Percentiles rank a stretch among this genome's conserved stretches.
Conservation (phyloP, 2,113 vertebrate genomes). For the Carettochelys insculpta region DNA sequence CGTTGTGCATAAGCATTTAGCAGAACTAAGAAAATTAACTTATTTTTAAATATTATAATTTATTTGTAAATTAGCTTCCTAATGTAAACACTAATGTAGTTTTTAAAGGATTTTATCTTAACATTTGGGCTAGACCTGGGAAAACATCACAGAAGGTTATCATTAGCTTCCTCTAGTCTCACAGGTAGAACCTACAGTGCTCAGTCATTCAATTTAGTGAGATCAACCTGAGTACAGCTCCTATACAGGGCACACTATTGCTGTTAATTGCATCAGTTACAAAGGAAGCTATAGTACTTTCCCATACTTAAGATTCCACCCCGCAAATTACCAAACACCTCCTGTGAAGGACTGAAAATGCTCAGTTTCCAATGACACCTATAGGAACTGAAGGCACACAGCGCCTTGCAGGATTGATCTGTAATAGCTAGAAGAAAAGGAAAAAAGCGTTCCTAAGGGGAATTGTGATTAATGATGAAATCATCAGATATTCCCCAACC, state of each 20-base stretch:
- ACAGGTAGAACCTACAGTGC: background rate
- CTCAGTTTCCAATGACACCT: background rate
- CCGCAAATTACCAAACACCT: background rate
- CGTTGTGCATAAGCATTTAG: background rate
- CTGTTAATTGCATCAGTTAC: background rate
- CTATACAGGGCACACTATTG: background rate
- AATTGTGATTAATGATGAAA: slow-evolving; percentile 22
- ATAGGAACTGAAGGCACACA: background rate
- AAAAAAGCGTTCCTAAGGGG: background rate
- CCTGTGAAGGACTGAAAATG: background rate
- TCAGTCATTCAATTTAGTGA: background rate
- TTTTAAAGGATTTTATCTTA: background rate
- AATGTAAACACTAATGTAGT: background rate
- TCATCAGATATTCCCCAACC: slow-evolving; percentile 6
- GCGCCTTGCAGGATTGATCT: background rate
- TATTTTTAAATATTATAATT: background rate
- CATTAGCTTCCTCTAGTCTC: background rate
- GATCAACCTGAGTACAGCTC: background rate
- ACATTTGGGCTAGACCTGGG: background rate
- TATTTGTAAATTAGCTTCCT: background rate
- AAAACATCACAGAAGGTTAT: background rate
- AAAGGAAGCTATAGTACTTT: background rate
- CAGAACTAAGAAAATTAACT: background rate
- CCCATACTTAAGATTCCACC: background rate
- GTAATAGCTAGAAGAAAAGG: slow-evolving; percentile 1